These are phyloP conservation scores for Chaitophorus viminalis DNA, from an alignment of 2,888 invertebrate genomes.

Conservation along the genomic window DNA sequence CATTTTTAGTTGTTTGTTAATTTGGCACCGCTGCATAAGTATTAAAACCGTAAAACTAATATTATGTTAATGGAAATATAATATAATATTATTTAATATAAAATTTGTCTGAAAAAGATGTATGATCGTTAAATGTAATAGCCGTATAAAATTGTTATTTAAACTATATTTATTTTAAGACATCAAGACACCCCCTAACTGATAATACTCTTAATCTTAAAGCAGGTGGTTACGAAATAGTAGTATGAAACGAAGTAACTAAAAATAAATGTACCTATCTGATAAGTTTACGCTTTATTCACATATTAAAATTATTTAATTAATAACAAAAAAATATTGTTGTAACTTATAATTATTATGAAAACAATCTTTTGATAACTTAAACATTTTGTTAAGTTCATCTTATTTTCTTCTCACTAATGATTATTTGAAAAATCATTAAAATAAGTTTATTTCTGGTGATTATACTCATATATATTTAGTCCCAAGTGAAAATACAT, in stretches of 20 bases:
- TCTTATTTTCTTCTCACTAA: background rate
- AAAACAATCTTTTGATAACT: background rate
- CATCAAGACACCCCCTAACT: background rate
- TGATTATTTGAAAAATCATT: background rate
- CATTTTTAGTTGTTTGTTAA: no score
- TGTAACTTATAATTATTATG: background rate
- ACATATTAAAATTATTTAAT: background rate
- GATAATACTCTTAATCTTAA: background rate
- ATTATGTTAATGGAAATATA: no score
- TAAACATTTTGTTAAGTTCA: background rate
- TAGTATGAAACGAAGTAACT: background rate
- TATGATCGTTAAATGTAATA: background rate
- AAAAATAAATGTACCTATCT: background rate
- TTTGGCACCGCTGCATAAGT: background rate
- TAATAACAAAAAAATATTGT: background rate
- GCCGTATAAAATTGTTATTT: background rate
- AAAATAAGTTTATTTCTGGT: background rate
- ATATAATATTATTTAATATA: slow-evolving; percentile 1
- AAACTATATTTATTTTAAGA: background rate
- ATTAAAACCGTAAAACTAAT: background rate
- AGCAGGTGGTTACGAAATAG: background rate
- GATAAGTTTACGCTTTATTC: background rate
- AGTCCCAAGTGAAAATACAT: no score
- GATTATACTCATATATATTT: background rate
- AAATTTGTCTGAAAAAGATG: background rate